Evolutionary conservation across 2,113 vertebrate species (phyloP), one percentile per base, ranked within the genome.

Genomic region (Ammodytes dubius): DNA sequence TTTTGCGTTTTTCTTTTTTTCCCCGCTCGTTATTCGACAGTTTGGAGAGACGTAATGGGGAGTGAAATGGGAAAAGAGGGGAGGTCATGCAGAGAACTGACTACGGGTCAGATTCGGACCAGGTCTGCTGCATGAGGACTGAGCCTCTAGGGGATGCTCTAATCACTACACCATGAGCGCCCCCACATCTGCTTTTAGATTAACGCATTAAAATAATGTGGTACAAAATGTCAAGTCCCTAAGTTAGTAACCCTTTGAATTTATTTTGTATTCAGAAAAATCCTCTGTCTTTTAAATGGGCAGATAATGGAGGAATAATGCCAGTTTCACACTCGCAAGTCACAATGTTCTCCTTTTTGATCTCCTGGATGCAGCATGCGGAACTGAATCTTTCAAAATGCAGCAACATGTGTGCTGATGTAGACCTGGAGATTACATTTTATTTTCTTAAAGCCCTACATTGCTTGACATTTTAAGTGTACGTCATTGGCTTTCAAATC

Each of bases 191-290:
- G 42, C 43, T 27, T 65, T 39, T 42, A 65, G 56, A 75, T 67
- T 50, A 67, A 74, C n/a, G 71, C 49, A 27, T 66, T 52, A 13
- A 77, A 61, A 68, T 5, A 35, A 10, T 37, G 47, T 17, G 46
- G 61, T 8, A 72, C 12, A 58, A 58, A 77, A 69, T 42, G 56
- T 63, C 56, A 57, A 73, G 37, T 42, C 49, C 42, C 10, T n/a
- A 19, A 61, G 0, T 42, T 13, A 6, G 5, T 60, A 57, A 67
- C 54, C 27, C 11, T 76, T 54, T 53, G 40, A 66, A 27, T n/a
- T 35, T 82, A 15, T 58, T 64, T 11, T 42, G 68, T 57, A 11
- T 12, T 50, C 13, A 77, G 53, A 82, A 65, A 66, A 14, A 54
- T 78, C 6, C 13, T 6, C 69, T 45, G 12, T 59, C 8, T 56